These are phyloP conservation scores for Himalopsyche phryganea DNA, from an alignment of 1,140 invertebrate species.

Conservation along the genomic window DNA sequence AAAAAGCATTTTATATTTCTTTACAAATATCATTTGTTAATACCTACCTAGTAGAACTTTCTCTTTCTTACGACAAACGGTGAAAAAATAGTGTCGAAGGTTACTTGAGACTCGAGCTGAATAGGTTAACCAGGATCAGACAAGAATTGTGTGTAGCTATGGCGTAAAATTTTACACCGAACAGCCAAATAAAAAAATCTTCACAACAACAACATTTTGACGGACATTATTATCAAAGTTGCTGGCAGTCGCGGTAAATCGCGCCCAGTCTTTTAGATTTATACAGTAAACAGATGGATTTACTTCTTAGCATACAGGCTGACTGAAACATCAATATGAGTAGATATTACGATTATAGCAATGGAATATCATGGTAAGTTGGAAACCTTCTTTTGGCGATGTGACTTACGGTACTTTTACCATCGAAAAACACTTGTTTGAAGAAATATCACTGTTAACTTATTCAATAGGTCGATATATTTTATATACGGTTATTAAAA, in stretches of 20 bases:
- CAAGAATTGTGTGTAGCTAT: background rate
- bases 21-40: too few species aligned
- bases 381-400: background rate
- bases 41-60: too few species aligned
- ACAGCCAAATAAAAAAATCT: background rate
- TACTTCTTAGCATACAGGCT: background rate
- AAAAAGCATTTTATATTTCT: too few species aligned
- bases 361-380: conserved; percentile 53
- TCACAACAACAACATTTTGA: conserved; percentile 2
- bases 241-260: background rate
- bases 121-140: background rate
- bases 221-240: background rate
- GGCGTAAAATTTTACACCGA: background rate
- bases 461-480: too few species aligned
- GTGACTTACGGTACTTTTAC: background rate
- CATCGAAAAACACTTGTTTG: too few species aligned
- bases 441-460: too few species aligned
- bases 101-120: too few species aligned
- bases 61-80: too few species aligned
- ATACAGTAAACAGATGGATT: background rate
- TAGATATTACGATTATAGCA: conserved; percentile 55
- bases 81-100: too few species aligned
- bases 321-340: conserved; percentile 38
- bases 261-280: background rate
- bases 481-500: conserved; percentile 42